Base-by-base conservation (phyloP, 2,113 vertebrate species). In the Archocentrus centrarchus region DNA sequence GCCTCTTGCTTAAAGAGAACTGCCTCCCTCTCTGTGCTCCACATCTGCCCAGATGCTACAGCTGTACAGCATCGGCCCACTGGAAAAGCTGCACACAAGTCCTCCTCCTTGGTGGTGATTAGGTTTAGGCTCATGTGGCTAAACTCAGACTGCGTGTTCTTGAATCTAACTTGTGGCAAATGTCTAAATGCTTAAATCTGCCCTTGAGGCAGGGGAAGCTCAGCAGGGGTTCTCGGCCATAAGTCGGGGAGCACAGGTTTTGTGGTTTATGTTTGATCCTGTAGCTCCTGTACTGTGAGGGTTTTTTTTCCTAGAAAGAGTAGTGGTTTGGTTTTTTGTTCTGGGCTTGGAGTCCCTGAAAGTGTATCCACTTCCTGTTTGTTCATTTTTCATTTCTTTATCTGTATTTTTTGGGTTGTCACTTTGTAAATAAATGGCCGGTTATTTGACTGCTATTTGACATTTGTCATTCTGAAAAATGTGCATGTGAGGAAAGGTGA, bases 311-410 rank as follows among this genome's bases (percentile, higher is more conserved):
- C 66, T 70, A 50, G 44, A 70, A 20, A 70, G 66, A 70, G 44
- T 30, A 5, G 66, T n/a, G 24, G 17, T 53, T 73, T 53, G 11
- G 11, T 50, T 70, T 55, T 9, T 20, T 7, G 0, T 53, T 70
- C 53, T 53, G 66, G 17, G 24, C 44, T 32, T 70, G 24, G 24
- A 50, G 66, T 70, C 24, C 44, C 44, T 22, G 5, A 35, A 30
- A 30, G 66, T 30, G 66, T 32, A 53, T 53, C 0, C 66, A 73
- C 66, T 53, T 73, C 66, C 66, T 53, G 30, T 70, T 30, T 73
- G 66, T 53, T 73, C 17, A 32, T 32, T 53, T 73, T 13, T 70
- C 24, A 70, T 13, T 70, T 73, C 66, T 73, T 73, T 73, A 73
- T 73, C 47, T 53, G 17, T 73, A 53, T 53, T 53, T 53, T 73